phyloP scores from a whole-genome alignment of 2,888 invertebrate genomes.

The Iselma pallidipennis region DNA sequence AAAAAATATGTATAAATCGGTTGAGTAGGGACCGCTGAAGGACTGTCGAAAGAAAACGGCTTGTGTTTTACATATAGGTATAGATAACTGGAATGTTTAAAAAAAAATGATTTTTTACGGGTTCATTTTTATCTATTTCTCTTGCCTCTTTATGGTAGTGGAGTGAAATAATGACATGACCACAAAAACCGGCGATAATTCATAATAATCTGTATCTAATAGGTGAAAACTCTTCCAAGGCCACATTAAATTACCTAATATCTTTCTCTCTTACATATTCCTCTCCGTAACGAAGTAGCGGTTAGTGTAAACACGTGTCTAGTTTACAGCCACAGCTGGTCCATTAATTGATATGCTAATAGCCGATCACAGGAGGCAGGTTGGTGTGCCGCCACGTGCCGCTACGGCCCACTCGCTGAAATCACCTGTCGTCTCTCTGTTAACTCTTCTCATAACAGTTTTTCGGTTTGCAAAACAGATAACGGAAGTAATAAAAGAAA shows the following conservation, averaged over 20 bases:
- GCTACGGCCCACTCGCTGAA: conserved; percentile 15
- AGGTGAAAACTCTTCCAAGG: conserved; percentile 18
- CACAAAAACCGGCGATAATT: conserved; percentile 15
- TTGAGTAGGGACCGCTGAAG: too few species aligned
- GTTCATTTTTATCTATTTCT: neutral
- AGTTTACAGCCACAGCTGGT: conserved; percentile 54
- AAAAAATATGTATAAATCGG: too few species aligned
- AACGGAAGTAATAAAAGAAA: too few species aligned
- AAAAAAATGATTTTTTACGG: too few species aligned
- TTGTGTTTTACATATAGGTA: too few species aligned
- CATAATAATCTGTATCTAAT: conserved; percentile 19
- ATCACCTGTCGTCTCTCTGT: conserved; percentile 24
- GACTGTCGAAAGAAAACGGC: too few species aligned
- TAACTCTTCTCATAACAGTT: conserved; percentile 6
- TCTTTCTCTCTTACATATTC: neutral
- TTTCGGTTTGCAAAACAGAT: neutral
- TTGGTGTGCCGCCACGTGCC: conserved; percentile 39
- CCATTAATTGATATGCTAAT: conserved; percentile 51
- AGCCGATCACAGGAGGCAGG: conserved; percentile 39
- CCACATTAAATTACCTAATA: conserved; percentile 3
- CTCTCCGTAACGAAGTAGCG: conserved; percentile 13
- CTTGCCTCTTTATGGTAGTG: neutral
- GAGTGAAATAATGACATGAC: neutral
- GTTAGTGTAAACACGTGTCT: conserved; percentile 48
- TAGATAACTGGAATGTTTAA: neutral